Percentiles rank a stretch among this genome's conserved stretches.
These are phyloP conservation scores for Saccopteryx bilineata DNA, from an alignment of 2,113 vertebrate genomes.

Conservation along the genomic window DNA sequence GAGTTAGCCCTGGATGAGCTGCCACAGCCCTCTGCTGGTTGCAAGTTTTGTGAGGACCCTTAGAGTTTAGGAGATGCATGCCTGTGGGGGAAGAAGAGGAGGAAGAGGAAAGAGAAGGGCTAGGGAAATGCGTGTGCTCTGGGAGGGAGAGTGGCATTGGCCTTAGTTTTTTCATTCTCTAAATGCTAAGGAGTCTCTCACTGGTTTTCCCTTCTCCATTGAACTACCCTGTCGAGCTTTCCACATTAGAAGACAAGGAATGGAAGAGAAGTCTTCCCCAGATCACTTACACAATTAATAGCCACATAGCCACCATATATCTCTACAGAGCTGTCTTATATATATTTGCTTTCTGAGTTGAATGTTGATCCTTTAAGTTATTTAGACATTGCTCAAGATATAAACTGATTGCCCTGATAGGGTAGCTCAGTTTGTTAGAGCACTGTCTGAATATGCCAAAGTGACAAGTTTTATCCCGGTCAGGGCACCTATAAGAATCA, in stretches of 20 bases:
- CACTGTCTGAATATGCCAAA: no score
- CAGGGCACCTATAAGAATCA: no score
- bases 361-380: conserved; percentile 42
- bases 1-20: no score
- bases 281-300: background rate
- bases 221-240: background rate
- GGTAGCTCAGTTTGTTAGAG: no score
- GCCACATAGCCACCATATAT: background rate
- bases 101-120: no score
- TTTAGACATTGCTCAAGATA: conserved; percentile 22
- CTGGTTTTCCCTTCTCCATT: background rate
- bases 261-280: background rate
- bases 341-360: background rate
- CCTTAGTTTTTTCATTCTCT: conserved; percentile 19
- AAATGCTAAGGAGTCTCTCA: background rate
- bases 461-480: no score
- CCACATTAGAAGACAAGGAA: background rate
- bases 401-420: background rate
- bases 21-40: no score
- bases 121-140: no score
- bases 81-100: no score
- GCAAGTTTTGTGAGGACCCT: no score
- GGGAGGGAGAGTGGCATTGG: background rate
- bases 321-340: background rate
- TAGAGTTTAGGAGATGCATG: no score